Evolutionary conservation across 2,888 invertebrate species (phyloP), one percentile per base, ranked within the genome.

Genomic region (Oscheius sp.): DNA sequence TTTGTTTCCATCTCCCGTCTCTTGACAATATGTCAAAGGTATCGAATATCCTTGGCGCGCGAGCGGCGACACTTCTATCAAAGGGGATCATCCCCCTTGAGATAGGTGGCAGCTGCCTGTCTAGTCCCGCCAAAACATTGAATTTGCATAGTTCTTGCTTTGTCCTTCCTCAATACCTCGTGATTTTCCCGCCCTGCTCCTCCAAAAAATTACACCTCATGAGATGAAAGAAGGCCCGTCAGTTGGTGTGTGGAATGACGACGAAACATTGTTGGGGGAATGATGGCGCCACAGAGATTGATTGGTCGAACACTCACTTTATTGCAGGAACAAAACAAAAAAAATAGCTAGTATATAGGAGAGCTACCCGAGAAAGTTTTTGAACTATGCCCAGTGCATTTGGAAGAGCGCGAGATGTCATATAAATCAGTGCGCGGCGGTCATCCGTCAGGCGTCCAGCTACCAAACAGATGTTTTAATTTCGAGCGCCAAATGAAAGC

Each of bases 391-490:
- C 41, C 21, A 52, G 66, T 49, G 49, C 68, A 27, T 53, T 68
- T 43, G 61, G 35, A 61, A 61, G 61, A 61, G 66, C 66, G 63
- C 63, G 49, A 49, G 66, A 59, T 46, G 63, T 29, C 52, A 61
- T 59, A 71, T 71, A 71, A 71, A 71, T 71, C 71, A 71, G 63
- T 29, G 63, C 71, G 71, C 63, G 52, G 49, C 52, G 61, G 61
- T 41, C 71, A 71, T 71, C 61, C 46, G 52, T 71, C 71, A 71
- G 71, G 71, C 71, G 71, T 41, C 53, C 29, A 56, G 55, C 64
- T n/a, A 55, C 53, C 49, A 56, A 72, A 72, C 72, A 72, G 72
- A 72, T 72, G 72, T 72, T 72, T 72, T 72, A 72, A 72, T 72
- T 72, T 66, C 23, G 63, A 61, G 59, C 46, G 70, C 58, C 70